Conservation (phyloP, 37 sponge, comb jelly and placozoan genomes). For the Oopsacas minuta region DNA sequence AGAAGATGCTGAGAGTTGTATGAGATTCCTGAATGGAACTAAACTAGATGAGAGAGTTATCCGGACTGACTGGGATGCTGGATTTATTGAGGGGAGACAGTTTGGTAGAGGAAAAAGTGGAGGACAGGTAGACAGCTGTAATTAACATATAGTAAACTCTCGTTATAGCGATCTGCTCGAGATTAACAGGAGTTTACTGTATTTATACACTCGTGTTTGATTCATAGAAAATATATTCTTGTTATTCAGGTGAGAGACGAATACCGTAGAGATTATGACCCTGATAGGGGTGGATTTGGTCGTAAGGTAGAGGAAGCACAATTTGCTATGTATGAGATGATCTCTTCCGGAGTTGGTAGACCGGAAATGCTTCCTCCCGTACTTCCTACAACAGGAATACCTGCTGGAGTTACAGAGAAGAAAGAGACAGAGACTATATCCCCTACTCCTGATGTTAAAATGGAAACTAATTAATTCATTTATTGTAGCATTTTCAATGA, state of each 20-base stretch:
- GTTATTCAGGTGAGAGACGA: conserved; percentile 97
- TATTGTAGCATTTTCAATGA: too few relatives aligned
- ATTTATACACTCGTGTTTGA: too few relatives aligned
- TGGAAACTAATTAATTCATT: background rate
- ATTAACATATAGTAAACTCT: too few relatives aligned
- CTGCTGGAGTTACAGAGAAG: background rate
- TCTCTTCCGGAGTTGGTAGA: background rate
- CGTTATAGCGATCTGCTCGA: too few relatives aligned
- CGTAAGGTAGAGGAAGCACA: conserved; percentile 18
- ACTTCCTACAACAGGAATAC: background rate
- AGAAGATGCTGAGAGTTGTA: conserved; percentile 54
- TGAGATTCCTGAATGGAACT: conserved; percentile 76
- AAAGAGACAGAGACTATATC: background rate
- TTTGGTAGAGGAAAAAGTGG: conserved; percentile 87
- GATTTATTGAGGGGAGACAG: conserved; percentile 94
- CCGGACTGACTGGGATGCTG: conserved; percentile 85
- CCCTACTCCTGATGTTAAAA: background rate
- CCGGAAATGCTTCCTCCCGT: too few relatives aligned
- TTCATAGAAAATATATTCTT: too few relatives aligned
- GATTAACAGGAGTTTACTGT: too few relatives aligned
- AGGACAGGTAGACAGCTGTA: conserved; percentile 81
- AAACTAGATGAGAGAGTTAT: conserved; percentile 92
- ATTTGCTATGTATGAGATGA: background rate
- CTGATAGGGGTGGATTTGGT: conserved; percentile 79
- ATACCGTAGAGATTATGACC: conserved; percentile 80